Percentiles rank a stretch among this genome's conserved stretches.
Evolutionary conservation across 2,888 invertebrate species (phyloP).

Genomic region (Cryptus armator): DNA sequence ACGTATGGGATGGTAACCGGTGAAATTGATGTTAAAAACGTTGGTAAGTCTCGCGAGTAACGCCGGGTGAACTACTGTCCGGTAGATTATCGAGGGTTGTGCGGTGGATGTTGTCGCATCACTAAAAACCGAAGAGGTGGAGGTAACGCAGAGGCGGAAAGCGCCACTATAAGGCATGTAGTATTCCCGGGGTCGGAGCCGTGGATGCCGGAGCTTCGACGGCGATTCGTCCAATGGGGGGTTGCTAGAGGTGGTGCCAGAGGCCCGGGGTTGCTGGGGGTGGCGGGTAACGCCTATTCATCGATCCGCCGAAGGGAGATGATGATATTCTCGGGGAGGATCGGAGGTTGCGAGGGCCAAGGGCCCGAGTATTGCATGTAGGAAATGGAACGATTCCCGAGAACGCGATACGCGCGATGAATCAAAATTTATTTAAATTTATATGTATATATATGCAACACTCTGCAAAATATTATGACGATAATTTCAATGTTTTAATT

Average conservation of each 20-base stretch:
- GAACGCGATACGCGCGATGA: conserved; percentile 1
- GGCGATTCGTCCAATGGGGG: conserved; percentile 77
- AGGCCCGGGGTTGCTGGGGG: conserved; percentile 77
- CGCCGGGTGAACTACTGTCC: conserved; percentile 57
- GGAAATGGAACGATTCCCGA: conserved; percentile 14
- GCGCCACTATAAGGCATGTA: conserved; percentile 50
- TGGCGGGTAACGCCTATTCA: conserved; percentile 80
- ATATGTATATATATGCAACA: too few relatives aligned
- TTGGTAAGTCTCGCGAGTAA: conserved; percentile 32
- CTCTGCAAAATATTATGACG: background rate
- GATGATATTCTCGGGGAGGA: conserved; percentile 47
- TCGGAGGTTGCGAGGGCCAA: conserved; percentile 57
- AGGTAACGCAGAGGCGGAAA: conserved; percentile 45
- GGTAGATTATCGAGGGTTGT: conserved; percentile 62
- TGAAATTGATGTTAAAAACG: conserved; percentile 32
- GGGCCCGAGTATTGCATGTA: conserved; percentile 33
- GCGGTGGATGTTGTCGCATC: conserved; percentile 61
- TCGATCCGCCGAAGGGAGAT: conserved; percentile 80
- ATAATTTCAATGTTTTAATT: too few relatives aligned
- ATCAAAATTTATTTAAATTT: background rate
- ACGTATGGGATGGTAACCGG: background rate
- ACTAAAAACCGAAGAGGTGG: conserved; percentile 62
- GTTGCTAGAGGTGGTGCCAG: conserved; percentile 74
- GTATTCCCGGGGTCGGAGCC: conserved; percentile 75
- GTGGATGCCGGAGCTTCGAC: conserved; percentile 69